Evolutionary conservation across 2,888 invertebrate genomes (phyloP), one percentile per base, ranked within the genome.

Genomic region (Parasteatoda lunata): DNA sequence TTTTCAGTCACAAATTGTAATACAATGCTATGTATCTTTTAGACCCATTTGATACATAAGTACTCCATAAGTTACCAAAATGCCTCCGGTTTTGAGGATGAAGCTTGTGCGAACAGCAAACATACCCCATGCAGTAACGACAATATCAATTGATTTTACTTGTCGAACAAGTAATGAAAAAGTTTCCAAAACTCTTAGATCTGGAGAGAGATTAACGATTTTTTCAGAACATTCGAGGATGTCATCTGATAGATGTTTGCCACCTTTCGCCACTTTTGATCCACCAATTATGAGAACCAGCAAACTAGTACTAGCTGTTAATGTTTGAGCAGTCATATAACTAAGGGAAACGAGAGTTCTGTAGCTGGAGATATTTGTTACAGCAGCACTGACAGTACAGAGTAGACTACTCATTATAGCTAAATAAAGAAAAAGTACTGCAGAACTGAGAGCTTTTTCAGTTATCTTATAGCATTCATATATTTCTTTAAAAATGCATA

Each of bases 21-120:
- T 30, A 30, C 30, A 30, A 30, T 30, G 2, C 2, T 30, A 30
- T 2, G 30, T 30, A 30, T 30, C 30, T 30, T 30, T 30, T 30
- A 30, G 30, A 30, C 30, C 70, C 64, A 82, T 82, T 65, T 82
- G 82, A 51, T 82, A 84, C 15, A 84, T 84, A 0, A 84, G 49
- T 13, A 84, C 75, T 49, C 84, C 84, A 64, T 84, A 84, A 2
- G 84, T 84, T 45, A 75, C 52, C 45, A 84, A 49, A 3, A 84
- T 9, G 2, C 84, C 84, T 4, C 47, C 64, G 11, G 79, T 72
- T 2, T 15, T 59, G 13, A 84, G 30, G 30, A 84, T 79, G 30
- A 84, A 84, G 3, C 69, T 69, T 49, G 68, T 79, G 1, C 64
- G 52, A n/a, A 84, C 79, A 7, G 49, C 64, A 45, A 84, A 84